phyloP scores from a whole-genome alignment of 2,113 vertebrate species.

The Caretta caretta region DNA sequence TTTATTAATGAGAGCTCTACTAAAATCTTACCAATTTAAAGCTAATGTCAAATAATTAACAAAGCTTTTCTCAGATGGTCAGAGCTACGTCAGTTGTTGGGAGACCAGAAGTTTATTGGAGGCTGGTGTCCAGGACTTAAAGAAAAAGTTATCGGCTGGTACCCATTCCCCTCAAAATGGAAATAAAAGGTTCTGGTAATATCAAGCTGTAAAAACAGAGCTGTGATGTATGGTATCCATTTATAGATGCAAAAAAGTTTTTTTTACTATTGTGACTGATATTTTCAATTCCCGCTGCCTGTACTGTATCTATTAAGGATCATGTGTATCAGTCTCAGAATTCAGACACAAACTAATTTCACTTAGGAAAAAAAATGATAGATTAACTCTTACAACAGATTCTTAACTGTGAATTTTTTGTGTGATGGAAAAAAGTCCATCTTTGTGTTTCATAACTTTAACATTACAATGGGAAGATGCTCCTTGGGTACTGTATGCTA shows the following conservation, averaged over 20 bases:
- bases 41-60: constrained; percentile 4
- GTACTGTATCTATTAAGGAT: background rate
- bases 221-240: background rate
- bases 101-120: background rate
- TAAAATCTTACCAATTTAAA: constrained; percentile 47
- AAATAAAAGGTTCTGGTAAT: background rate
- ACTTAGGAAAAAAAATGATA: background rate
- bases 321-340: background rate
- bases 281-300: background rate
- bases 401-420: background rate
- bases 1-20: constrained; percentile 43
- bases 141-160: background rate
- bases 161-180: background rate
- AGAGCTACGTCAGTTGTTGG: constrained; percentile 32
- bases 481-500: background rate
- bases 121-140: background rate
- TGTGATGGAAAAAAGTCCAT: background rate
- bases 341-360: background rate
- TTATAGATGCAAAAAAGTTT: background rate
- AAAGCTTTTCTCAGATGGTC: background rate
- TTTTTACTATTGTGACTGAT: background rate
- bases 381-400: background rate
- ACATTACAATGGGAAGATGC: background rate
- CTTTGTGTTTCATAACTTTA: background rate
- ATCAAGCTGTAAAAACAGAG: background rate